Percentiles rank a stretch among this genome's conserved stretches.
phyloP scores from a whole-genome alignment of 2,888 invertebrate species.

The Rotaria macrura region DNA sequence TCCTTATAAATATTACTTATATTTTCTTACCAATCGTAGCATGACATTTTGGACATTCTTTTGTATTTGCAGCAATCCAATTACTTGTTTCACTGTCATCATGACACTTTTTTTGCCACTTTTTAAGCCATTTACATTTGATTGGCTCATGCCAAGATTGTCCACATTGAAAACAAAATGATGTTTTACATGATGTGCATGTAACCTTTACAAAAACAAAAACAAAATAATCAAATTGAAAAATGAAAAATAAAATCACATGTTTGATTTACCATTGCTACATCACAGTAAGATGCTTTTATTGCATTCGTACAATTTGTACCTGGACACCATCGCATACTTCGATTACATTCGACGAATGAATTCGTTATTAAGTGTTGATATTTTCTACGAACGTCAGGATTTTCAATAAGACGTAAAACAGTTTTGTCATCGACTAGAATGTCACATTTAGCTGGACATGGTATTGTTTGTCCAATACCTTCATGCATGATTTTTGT shows the following conservation, averaged over 20 bases:
- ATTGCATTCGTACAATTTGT: constrained; percentile 89
- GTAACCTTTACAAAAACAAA: background rate
- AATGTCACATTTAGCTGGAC: constrained; percentile 91
- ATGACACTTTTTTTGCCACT: constrained; percentile 97
- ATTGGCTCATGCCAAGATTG: constrained; percentile 75
- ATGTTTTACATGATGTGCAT: constrained; percentile 45
- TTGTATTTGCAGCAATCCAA: constrained; percentile 56
- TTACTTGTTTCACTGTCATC: constrained; percentile 97
- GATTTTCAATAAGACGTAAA: constrained; percentile 56
- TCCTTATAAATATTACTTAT: no score
- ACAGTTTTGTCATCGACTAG: constrained; percentile 92
- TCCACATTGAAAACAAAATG: constrained; percentile 34
- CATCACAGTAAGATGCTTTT: constrained; percentile 64
- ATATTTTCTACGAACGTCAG: constrained; percentile 27
- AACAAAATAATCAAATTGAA: background rate
- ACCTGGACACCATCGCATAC: constrained; percentile 81
- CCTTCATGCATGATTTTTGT: constrained; percentile 97
- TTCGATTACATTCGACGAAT: constrained; percentile 33
- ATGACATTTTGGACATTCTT: constrained; percentile 33
- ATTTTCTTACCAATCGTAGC: constrained; percentile 35
- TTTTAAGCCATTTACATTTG: constrained; percentile 75
- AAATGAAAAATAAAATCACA: background rate
- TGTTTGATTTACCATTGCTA: constrained; percentile 73
- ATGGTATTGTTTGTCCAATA: constrained; percentile 71
- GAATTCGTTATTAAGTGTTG: constrained; percentile 33